Base-by-base conservation (phyloP, 1,140 invertebrate species). In the Cydia pomonella region DNA sequence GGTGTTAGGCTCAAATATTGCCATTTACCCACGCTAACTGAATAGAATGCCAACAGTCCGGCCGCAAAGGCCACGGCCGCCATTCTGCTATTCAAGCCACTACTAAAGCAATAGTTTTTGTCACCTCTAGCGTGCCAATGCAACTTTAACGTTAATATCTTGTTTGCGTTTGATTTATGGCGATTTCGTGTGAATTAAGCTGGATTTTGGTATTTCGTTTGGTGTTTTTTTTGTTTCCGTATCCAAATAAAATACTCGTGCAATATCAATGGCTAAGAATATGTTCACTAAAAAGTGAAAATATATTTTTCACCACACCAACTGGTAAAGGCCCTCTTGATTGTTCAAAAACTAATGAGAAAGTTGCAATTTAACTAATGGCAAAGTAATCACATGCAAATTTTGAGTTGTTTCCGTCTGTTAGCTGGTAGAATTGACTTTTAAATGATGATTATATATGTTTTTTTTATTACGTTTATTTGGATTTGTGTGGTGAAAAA, bases 141-240 rank as follows among this genome's bases (percentile, higher is more conserved):
- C 75, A 74, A 53, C 72, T 73, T 80, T 73, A 78, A 77, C 83
- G 80, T 89, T 89, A 85, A 90, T 90, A 87, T 90, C 86, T 88
- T 87, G 87, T 90, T 90, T 75, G 82, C 81, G 76, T 86, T 84
- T 92, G 90, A 92, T 92, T 92, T 92, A 92, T 92, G 83, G 78
- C 72, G 71, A 63, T 71, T 76, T 79, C 80, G 80, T 82, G 75
- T 84, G 66, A 33, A 69, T 69, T 33, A 38, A 38, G 29, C 29
- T 64, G 63, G 27, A 69, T 69, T 33, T 69, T 33, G 64, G 29
- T 69, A 18, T 33, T 69, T 38, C 12, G 53, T 59, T 59, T 23
- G 53, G 16, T 53, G 13, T 53, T 59, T 59, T 21, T 21, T 23
- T 59, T 21, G 9, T n/a, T 44, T 44, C 41, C 12, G 53, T 59